Evolutionary conservation across 2,113 vertebrate species (phyloP).

Genomic region (Enhydra lutris): DNA sequence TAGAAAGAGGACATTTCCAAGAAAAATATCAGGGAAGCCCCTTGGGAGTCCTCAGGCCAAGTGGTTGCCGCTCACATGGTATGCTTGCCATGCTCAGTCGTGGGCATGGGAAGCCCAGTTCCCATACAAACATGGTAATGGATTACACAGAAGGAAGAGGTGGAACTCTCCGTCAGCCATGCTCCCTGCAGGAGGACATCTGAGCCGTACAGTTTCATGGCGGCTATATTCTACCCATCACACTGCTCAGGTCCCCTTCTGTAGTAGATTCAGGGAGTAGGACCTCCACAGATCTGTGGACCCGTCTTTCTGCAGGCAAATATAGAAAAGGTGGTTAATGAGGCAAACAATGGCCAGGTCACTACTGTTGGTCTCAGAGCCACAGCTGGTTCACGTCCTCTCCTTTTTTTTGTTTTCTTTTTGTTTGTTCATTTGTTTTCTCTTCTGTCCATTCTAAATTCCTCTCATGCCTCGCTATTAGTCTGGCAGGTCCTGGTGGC

Average conservation of each 20-base stretch:
- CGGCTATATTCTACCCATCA: background rate
- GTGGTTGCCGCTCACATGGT: background rate
- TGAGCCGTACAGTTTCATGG: background rate
- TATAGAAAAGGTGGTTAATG: background rate
- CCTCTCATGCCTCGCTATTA: background rate
- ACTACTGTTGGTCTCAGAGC: background rate
- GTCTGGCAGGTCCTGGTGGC: background rate
- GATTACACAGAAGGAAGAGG: background rate
- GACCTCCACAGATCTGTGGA: background rate
- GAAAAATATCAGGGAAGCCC: background rate
- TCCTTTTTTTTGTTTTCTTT: background rate
- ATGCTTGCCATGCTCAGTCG: background rate
- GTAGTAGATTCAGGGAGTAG: background rate
- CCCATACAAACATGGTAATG: background rate
- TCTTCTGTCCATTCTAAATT: background rate
- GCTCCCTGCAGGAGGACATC: background rate
- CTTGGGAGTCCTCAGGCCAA: background rate
- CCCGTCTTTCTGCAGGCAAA: background rate
- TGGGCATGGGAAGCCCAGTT: background rate
- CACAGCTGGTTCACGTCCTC: background rate
- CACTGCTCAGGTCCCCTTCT: background rate
- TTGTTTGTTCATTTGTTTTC: background rate
- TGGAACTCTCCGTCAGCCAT: background rate
- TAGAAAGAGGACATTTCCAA: background rate
- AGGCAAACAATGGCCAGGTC: background rate